A percentile compares a stretch with the other conserved stretches of the same genome.
Conservation (phyloP, 1,140 invertebrate species). For the Glossosoma conforme region DNA sequence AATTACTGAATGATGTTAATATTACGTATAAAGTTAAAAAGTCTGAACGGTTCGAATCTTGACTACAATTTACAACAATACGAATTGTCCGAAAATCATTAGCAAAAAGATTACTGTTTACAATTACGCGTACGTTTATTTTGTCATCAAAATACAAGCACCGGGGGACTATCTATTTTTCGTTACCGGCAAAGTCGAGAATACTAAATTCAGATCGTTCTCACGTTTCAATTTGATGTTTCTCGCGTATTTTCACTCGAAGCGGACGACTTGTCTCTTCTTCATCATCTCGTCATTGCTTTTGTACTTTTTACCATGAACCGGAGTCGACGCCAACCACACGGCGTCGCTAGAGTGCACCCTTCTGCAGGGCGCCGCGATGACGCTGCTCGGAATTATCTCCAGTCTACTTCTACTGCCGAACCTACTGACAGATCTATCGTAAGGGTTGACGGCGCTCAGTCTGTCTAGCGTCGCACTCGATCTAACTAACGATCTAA, state of each 20-base stretch:
- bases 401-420: conserved; percentile 16
- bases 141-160: too few relatives aligned
- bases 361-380: conserved; percentile 3
- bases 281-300: conserved; percentile 32
- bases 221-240: conserved; percentile 1
- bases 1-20: too few relatives aligned
- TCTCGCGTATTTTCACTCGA: conserved; percentile 15
- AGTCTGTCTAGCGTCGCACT: conserved; percentile 19
- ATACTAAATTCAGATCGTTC: background rate
- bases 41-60: too few relatives aligned
- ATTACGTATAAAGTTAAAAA: too few relatives aligned
- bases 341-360: conserved; percentile 28
- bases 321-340: conserved; percentile 15
- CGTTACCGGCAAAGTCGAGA: too few relatives aligned
- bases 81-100: too few relatives aligned
- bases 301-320: conserved; percentile 15
- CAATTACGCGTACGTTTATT: too few relatives aligned
- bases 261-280: conserved; percentile 27
- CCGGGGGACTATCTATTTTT: too few relatives aligned
- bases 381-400: background rate
- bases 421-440: conserved; percentile 11
- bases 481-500: conserved; percentile 11
- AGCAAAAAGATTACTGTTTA: too few relatives aligned
- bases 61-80: too few relatives aligned
- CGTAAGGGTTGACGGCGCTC: conserved; percentile 11